Evolutionary conservation across 2,113 vertebrate species (phyloP), one percentile per base, ranked within the genome.

Genomic region (Mohoua ochrocephala): DNA sequence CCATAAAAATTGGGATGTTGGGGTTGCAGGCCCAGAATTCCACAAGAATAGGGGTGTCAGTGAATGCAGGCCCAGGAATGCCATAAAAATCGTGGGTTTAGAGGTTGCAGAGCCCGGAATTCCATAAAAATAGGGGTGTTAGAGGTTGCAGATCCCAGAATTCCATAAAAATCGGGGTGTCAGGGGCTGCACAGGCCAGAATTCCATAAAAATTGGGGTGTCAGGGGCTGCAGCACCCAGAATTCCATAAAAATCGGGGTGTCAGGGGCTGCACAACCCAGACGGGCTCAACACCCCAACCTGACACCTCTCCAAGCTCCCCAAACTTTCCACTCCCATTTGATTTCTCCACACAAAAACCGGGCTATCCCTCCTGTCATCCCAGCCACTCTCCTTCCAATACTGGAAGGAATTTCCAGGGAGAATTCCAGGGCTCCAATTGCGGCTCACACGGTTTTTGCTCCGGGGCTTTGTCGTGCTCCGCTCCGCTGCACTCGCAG

Each of bases 111-210:
- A n/a, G n/a, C n/a, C n/a, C n/a, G n/a, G 9, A 80, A 56, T 37
- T 14, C 54, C 28, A 12, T 2, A 15, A 12, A 44, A 61, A 49
- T 5, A 0, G 6, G 28, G 8, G 1, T 3, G 1, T 37, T 1
- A 31, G 31, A 7, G 9, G 1, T 8, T 65, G 27, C 77, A 61
- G 0, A 17, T 6, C 4, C 9, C 26, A 54, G 39, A 79, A 79
- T 79, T 28, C 14, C 23, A 28, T 0, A 17, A 15, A 49, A 82
- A 18, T 8, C 0, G 1, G 41, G 3, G 2, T 5, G 2, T 37
- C 4, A 27, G 42, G 23, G 6, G 6, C 3, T 39, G 15, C 12
- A 47, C 3, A 45, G 9, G 13, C n/a, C 28, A 57, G 22, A 81
- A 39, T 81, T 37, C 22, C 42, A 57, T 0, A 39, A 6, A 59